Evolutionary conservation across 2,797 vertebrate species (phyloP), one percentile per base, ranked within the genome.

Genomic region (Diplodus puntazzo): DNA sequence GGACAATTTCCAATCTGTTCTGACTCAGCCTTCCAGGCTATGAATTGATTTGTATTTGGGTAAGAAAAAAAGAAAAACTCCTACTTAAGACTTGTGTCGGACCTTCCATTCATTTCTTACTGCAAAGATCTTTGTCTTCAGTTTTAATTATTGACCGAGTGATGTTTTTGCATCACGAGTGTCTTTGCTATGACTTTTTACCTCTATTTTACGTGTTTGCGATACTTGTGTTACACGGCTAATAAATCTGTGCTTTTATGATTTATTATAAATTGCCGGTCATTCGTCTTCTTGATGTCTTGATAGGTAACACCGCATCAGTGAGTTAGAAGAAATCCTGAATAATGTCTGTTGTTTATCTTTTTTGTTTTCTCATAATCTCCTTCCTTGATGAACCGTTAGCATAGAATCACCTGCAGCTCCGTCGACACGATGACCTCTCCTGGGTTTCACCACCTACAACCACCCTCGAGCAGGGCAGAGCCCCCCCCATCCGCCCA

Each of bases 401-500:
- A 14, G 74, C 17, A 54, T 17, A 48, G 43, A 69, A 82, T 75
- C 77, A 76, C 79, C 64, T 77, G 20, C 61, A 71, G 83, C 63
- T 67, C 42, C 3, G 30, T 66, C 10, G 1, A 72, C 70, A 54
- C 27, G 61, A 17, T 43, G 20, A 49, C 7, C 43, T 69, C 77
- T 77, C 66, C 27, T 52, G 64, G 74, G 69, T 50, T 73, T 61
- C 54, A 69, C 73, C 80, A 43, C 67, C 75, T 60, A 71, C 75
- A 65, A 46, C 52, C 46, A 59, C 76, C 70, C 77, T 80, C 17
- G 59, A 85, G 64, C 77, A 20, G 39, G 68, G 72, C 64, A 65
- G 75, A 59, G 46, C 5, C 25, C 57, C 57, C 63, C 49, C 17
- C 61, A 23, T 14, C 18, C 23, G 3, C 1, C 16, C 63, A 61